A percentile compares a stretch with the other conserved stretches of the same genome.
Evolutionary conservation across 2,797 vertebrate genomes (phyloP).

Genomic region (Parauchenoglanis ngamensis): DNA sequence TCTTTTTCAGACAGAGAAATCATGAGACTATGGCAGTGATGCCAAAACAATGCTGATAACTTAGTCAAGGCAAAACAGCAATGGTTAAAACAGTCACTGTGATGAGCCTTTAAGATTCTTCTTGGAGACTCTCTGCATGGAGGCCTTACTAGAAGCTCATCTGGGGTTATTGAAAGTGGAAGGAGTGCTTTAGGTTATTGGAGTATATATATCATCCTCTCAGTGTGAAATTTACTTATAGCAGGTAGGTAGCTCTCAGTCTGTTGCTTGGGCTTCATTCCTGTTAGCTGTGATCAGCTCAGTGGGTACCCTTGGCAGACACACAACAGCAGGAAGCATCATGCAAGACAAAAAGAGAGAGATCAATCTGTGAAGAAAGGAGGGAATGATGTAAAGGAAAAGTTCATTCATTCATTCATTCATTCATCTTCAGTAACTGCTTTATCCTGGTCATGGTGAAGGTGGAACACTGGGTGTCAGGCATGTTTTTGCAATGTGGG

Average conservation of each 20-base stretch:
- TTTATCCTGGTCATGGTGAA: neutral
- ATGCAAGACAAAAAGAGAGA: neutral
- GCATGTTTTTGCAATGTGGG: neutral
- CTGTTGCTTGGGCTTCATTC: neutral
- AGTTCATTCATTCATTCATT: neutral
- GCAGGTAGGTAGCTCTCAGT: neutral
- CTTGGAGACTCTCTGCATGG: conserved; percentile 6
- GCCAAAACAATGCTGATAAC: neutral
- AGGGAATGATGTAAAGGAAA: neutral
- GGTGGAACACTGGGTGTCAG: neutral
- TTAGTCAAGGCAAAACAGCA: neutral
- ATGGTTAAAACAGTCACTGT: neutral
- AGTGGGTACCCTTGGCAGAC: conserved; percentile 14
- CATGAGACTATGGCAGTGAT: neutral
- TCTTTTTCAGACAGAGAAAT: neutral
- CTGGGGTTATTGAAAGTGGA: conserved; percentile 1
- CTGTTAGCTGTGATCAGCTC: neutral
- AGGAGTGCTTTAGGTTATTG: neutral
- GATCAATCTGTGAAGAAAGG: neutral
- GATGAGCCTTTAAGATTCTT: neutral
- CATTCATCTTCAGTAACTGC: neutral
- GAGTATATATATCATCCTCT: conserved; percentile 25
- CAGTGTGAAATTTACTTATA: neutral
- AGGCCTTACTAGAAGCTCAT: neutral
- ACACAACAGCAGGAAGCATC: conserved; percentile 11